Base-by-base conservation (phyloP, 2,113 vertebrate species). In the Indicator indicator region DNA sequence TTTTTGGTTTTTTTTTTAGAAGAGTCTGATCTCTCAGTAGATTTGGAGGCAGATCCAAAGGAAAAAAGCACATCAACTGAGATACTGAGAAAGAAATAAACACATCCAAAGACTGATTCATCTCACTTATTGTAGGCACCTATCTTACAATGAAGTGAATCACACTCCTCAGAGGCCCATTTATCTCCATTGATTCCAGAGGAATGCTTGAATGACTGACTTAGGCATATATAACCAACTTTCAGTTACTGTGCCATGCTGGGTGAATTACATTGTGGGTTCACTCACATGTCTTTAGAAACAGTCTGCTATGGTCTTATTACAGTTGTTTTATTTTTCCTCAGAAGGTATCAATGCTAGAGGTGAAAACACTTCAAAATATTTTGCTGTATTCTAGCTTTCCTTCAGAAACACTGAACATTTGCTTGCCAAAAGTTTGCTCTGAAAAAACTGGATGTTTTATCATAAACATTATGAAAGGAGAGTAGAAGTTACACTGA, bases 301-400 rank as follows among this genome's bases (percentile, higher is more conserved):
- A 36, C 0, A 0, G 7, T 40, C 16, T 63, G 10, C 27, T 24
- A 26, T 15, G 1, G 5, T 71, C 42, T 75, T 69, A 12, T 17
- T 20, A 18, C 4, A 79, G 44, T n/a, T 36, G 6, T 24, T 54
- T 64, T 54, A 6, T 28, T 88, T 93, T 85, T 62, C 38, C 81
- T 26, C 24, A 59, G 15, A 89, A 79, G 9, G 24, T 19, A 67
- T 7, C 2, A 70, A 56, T 58, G 80, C 16, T 56, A 48, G 32
- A 44, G 38, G 15, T 56, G 12, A 76, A 89, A 92, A 30, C 9
- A 50, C 48, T 32, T 2, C 2, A 69, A 73, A 71, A 40, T 30
- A 55, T 42, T 89, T 48, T 59, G 68, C 65, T 3, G 24, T 21
- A 40, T 50, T 65, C 20, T 62, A 73, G 42, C 4, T 68, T 74